These are phyloP conservation scores for Sylvietta virens DNA, from an alignment of 2,113 vertebrate genomes.

Conservation along the genomic window DNA sequence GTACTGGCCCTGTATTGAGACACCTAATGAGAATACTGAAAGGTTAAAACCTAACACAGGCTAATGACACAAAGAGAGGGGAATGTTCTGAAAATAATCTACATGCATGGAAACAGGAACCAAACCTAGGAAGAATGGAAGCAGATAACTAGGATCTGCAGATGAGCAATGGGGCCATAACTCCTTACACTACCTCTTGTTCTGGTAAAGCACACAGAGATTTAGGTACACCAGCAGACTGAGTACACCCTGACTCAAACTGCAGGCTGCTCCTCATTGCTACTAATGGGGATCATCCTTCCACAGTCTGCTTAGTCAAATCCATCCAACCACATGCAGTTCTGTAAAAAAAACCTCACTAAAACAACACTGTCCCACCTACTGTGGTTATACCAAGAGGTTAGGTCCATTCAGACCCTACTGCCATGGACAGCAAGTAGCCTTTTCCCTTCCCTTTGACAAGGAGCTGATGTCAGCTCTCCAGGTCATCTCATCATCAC, in stretches of 20 bases:
- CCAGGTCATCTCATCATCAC: neutral
- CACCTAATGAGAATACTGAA: neutral
- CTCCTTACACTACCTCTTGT: neutral
- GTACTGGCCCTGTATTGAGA: neutral
- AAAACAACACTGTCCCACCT: neutral
- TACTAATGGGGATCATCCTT: fast-evolving
- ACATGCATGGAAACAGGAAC: neutral
- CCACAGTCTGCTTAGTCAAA: neutral
- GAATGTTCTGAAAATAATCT: neutral
- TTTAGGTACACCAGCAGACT: neutral
- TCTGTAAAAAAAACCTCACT: neutral
- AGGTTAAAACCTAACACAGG: neutral
- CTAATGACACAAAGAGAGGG: neutral
- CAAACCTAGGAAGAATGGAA: neutral
- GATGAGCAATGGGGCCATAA: neutral
- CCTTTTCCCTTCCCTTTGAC: neutral
- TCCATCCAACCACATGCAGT: neutral
- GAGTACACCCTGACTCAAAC: neutral
- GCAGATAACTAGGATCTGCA: neutral
- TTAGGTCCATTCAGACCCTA: neutral
- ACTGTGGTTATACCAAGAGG: neutral
- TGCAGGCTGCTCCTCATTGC: neutral
- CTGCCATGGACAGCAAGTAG: neutral
- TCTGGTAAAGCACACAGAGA: neutral
- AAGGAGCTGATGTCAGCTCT: neutral